These are phyloP conservation scores for Colistium nudipinnis DNA, from an alignment of 2,113 vertebrate genomes.

Conservation along the genomic window DNA sequence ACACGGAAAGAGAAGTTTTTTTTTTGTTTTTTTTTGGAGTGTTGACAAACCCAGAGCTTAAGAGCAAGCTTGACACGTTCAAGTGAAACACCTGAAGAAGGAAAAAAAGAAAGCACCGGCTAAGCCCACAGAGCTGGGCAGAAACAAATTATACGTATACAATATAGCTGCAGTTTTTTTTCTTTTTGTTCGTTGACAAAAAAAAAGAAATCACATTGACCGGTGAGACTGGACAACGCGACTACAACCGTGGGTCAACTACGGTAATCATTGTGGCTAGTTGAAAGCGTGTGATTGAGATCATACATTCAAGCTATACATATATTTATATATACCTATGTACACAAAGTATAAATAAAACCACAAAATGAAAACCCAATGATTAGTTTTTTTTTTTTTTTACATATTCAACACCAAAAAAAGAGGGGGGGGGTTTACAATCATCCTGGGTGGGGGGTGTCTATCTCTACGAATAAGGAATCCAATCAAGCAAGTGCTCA, in stretches of 20 bases:
- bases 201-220: slow-evolving; percentile 34
- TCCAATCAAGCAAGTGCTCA: slow-evolving; percentile 74
- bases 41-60: slow-evolving; percentile 64
- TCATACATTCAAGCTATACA: slow-evolving; percentile 81
- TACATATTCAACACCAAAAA: slow-evolving; percentile 63
- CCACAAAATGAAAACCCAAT: slow-evolving; percentile 72
- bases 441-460: slow-evolving; percentile 40
- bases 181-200: slow-evolving; percentile 48
- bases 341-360: slow-evolving; percentile 85
- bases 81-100: slow-evolving; percentile 49
- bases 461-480: slow-evolving; percentile 55
- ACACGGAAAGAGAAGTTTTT: too few species aligned
- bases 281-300: slow-evolving; percentile 66
- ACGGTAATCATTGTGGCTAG: slow-evolving; percentile 64
- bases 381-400: slow-evolving; percentile 60
- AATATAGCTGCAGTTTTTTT: slow-evolving; percentile 60
- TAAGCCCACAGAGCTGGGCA: slow-evolving; percentile 45
- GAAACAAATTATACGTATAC: slow-evolving; percentile 63
- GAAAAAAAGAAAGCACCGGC: slow-evolving; percentile 44
- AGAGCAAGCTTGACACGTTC: slow-evolving; percentile 77
- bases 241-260: slow-evolving; percentile 38
- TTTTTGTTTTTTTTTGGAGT: too few species aligned
- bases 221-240: slow-evolving; percentile 3
- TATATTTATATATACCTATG: slow-evolving; percentile 78
- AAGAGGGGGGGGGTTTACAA: slow-evolving; percentile 38